These are phyloP conservation scores for Pogona vitticeps DNA, from an alignment of 2,113 vertebrate species.

Conservation along the genomic window DNA sequence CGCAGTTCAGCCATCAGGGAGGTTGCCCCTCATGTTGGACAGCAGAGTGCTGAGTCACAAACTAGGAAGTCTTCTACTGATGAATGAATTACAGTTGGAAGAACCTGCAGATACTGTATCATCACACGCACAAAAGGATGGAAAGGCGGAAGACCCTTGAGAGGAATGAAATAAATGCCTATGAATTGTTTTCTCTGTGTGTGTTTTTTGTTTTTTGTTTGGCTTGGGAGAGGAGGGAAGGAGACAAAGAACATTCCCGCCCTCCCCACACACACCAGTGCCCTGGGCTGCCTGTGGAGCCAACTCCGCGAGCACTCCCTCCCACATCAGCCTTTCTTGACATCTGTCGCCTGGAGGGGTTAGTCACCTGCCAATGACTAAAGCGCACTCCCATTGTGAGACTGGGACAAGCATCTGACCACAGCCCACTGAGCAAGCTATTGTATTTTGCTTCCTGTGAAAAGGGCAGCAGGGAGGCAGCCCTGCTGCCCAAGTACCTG, in stretches of 20 bases:
- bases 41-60: constrained; percentile 35
- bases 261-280: neutral
- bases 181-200: neutral
- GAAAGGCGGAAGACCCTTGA: neutral
- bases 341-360: constrained; percentile 24
- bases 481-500: neutral
- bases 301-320: constrained; percentile 5
- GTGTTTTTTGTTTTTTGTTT: neutral
- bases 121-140: neutral
- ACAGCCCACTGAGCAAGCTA: constrained; percentile 5
- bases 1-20: neutral
- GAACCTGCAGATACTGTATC: neutral
- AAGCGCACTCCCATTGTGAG: constrained; percentile 12
- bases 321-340: constrained; percentile 12
- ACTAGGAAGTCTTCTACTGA: constrained; percentile 30
- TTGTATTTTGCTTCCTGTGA: constrained; percentile 32
- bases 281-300: neutral
- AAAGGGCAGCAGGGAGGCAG: constrained; percentile 8
- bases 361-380: constrained; percentile 44
- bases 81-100: constrained; percentile 15
- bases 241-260: constrained; percentile 1
- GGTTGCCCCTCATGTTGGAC: neutral
- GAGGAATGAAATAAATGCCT: constrained; percentile 8
- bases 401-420: constrained; percentile 24
- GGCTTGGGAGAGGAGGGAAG: neutral